Evolutionary conservation across 2,797 vertebrate species (phyloP), one percentile per base, ranked within the genome.

Genomic region (Fringilla coelebs): DNA sequence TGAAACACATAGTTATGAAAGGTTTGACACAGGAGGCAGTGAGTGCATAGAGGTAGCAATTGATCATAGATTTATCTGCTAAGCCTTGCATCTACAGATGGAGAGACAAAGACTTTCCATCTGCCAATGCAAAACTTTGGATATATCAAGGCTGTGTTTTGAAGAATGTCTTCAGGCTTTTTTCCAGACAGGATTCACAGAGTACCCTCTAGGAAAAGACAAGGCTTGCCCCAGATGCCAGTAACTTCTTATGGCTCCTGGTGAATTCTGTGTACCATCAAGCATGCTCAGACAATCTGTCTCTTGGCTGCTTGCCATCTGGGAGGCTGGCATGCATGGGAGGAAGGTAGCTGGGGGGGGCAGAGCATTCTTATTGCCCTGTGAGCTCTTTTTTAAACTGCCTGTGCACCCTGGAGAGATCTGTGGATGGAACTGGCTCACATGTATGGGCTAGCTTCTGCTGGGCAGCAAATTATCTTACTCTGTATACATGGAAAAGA

Each of bases 1-100:
- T 91, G 91, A 85, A 94, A 62, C 74, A 89, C 45, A 25, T 24
- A 73, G 75, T 91, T 95, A 77, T 38, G 86, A 94, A 94, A 89
- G 15, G 28, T 87, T 90, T 96, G 91, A 94, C 67, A 76, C 0
- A 5, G 74, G 52, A 91, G 80, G 77, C 89, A 79, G 80, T 4
- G 29, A 90, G 78, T 51, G 57, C 77, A 60, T 46, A 62, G 77
- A 87, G 77, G 68, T 46, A 90, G 43, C 0, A 1, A 89, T 10
- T 85, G 91, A 93, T 77, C 82, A 55, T 58, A 43, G 74, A 46
- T 81, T 76, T 85, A 91, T 95, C 83, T 82, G 84, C 45, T 63
- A 38, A 79, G 77, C 80, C 83, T 94, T 81, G 63, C 90, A 90
- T 70, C 71, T 62, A 7, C 93, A 95, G 83, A 87, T 93, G 91